Base-by-base conservation (phyloP, 2,113 vertebrate species). In the Onychorhynchus coronatus region DNA sequence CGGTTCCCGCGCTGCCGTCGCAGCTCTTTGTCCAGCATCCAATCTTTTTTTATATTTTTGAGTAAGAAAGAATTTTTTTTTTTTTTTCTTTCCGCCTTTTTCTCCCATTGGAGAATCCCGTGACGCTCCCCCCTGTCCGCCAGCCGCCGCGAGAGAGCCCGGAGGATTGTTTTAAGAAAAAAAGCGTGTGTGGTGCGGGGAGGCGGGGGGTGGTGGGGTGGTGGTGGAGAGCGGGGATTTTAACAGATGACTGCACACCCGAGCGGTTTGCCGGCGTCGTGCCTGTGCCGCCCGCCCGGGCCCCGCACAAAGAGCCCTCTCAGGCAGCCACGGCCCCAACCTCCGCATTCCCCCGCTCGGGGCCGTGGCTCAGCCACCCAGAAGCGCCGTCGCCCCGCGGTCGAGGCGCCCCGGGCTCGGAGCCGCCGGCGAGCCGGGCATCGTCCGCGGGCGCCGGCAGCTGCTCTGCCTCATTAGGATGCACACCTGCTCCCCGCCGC, bases 401-500 rank as follows among this genome's bases (percentile, higher is more conserved):
- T 82, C 44, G 13, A 7, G 55, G 56, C 53, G 70, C 66, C 95
- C 95, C 5, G 27, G 23, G 81, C 72, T 85, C 30, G 35, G 83
- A 83, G 91, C 88, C 92, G 52, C 65, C 67, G 25, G 75, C 44
- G 33, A 82, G 89, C 74, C 83, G 94, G 92, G 95, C 96, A 33
- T 94, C 41, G 96, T 95, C 62, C 55, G 96, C 95, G 84, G 95
- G 73, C 89, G 96, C 90, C 97, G 98, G 98, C 99, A 99, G 99
- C 98, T 98, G 97, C 98, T 80, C 46, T 89, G 95, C 97, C 98
- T 98, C 97, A 98, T 99, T 99, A 99, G 97, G 97, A 98, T 99
- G 98, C 98, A 97, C 99, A 99, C 99, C 99, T 99, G 99, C 99
- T 99, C 98, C 98, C 97, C 76, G 93, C 91, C 93, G 98, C 98